phyloP scores from a whole-genome alignment of 2,113 vertebrate genomes.

The Ctenomys sociabilis region DNA sequence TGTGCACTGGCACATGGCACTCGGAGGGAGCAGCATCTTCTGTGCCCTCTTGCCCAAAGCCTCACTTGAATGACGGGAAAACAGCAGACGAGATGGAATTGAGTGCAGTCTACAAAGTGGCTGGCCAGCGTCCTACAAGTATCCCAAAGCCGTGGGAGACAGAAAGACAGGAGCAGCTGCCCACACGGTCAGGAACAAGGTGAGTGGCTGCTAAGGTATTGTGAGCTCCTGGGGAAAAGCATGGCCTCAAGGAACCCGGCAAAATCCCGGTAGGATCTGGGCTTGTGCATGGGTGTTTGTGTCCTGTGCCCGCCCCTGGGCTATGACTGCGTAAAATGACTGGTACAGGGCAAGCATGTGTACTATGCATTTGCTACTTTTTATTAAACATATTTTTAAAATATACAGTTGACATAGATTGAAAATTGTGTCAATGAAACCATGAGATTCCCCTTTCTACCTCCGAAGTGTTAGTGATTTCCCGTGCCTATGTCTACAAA shows the following conservation, averaged over 20 bases:
- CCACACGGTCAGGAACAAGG: background rate
- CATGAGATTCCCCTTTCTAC: background rate
- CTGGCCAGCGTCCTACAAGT: background rate
- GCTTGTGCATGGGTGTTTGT: background rate
- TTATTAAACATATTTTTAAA: conserved; percentile 6
- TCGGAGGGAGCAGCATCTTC: background rate
- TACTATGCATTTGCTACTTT: background rate
- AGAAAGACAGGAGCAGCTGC: background rate
- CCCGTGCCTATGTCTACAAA: background rate
- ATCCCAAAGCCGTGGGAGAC: background rate
- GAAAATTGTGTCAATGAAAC: background rate
- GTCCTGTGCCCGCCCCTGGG: background rate
- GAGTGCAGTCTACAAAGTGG: background rate
- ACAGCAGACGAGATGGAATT: background rate
- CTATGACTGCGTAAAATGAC: background rate
- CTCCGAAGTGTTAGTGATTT: background rate
- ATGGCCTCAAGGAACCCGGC: background rate
- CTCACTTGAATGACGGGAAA: background rate
- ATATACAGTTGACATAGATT: background rate
- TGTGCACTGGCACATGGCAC: background rate
- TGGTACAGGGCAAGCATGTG: background rate
- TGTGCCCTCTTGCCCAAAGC: background rate
- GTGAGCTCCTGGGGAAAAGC: background rate
- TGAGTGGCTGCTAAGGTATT: accelerated
- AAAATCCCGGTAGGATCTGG: background rate